Evolutionary conservation across 2,888 invertebrate species (phyloP).

Genomic region (Melitaea athalia): DNA sequence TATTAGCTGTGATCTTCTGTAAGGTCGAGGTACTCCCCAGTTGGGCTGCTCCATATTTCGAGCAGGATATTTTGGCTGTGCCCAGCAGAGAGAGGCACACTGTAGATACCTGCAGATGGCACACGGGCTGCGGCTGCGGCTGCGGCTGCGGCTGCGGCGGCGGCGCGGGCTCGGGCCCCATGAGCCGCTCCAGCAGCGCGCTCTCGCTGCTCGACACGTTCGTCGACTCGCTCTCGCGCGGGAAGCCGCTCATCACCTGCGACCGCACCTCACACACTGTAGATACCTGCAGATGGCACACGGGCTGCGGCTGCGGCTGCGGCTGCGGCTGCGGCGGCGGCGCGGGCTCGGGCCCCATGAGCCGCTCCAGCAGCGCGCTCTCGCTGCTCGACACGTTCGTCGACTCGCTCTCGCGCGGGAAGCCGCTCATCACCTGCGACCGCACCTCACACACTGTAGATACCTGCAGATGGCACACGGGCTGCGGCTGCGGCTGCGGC

Average conservation of each 20-base stretch:
- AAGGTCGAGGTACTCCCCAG: too few species aligned
- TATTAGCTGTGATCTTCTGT: too few species aligned
- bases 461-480: conserved; percentile 76
- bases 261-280: too few species aligned
- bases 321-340: conserved; percentile 47
- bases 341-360: conserved; percentile 64
- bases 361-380: conserved; percentile 69
- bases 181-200: too few species aligned
- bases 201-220: too few species aligned
- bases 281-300: too few species aligned
- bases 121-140: conserved; percentile 57
- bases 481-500: conserved; percentile 44
- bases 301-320: conserved; percentile 38
- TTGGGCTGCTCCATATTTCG: too few species aligned
- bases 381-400: conserved; percentile 76
- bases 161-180: conserved; percentile 38
- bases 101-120: conserved; percentile 68
- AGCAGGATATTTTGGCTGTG: too few species aligned
- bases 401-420: conserved; percentile 65
- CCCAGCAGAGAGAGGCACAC: too few species aligned
- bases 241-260: too few species aligned
- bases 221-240: too few species aligned
- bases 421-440: conserved; percentile 63
- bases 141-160: conserved; percentile 31
- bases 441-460: conserved; percentile 1